Conservation (phyloP, 2,888 invertebrate genomes). For the Agrochola lychnidis region DNA sequence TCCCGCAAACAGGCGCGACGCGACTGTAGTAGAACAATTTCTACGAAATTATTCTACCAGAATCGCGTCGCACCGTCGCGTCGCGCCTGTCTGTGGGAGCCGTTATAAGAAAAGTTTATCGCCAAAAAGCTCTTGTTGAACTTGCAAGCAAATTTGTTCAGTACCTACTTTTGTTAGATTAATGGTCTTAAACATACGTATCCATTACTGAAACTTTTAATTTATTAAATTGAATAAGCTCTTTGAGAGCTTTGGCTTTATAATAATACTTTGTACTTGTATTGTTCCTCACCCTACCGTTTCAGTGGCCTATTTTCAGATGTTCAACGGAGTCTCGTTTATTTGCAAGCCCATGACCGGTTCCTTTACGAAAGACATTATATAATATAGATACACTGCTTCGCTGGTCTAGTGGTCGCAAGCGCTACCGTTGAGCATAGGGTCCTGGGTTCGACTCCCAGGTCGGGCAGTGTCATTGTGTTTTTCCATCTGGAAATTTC, state of each 20-base stretch:
- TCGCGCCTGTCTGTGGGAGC: too few relatives aligned
- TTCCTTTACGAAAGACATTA: not conserved
- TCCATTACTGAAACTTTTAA: constrained; percentile 52
- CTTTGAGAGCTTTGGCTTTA: constrained; percentile 7
- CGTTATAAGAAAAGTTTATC: constrained; percentile 23
- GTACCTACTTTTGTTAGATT: constrained; percentile 54
- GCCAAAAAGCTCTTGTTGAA: constrained; percentile 53
- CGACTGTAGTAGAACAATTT: too few relatives aligned
- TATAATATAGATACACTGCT: constrained; percentile 18
- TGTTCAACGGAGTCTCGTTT: constrained; percentile 22
- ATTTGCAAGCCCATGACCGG: constrained; percentile 16
- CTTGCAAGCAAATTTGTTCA: constrained; percentile 51
- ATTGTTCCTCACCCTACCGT: constrained; percentile 35
- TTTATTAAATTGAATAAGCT: constrained; percentile 49
- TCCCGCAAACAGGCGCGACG: too few relatives aligned
- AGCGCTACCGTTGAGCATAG: not conserved
- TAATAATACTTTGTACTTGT: constrained; percentile 35
- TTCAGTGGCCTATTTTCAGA: constrained; percentile 41
- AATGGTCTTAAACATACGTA: constrained; percentile 50
- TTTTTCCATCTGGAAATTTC: not conserved
- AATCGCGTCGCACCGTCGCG: too few relatives aligned
- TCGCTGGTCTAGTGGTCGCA: not conserved
- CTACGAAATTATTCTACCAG: too few relatives aligned
- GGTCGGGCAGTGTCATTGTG: not conserved
- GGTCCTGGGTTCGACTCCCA: not conserved